phyloP scores from a whole-genome alignment of 2,888 invertebrate species.

The Ormyrus nitidulus region DNA sequence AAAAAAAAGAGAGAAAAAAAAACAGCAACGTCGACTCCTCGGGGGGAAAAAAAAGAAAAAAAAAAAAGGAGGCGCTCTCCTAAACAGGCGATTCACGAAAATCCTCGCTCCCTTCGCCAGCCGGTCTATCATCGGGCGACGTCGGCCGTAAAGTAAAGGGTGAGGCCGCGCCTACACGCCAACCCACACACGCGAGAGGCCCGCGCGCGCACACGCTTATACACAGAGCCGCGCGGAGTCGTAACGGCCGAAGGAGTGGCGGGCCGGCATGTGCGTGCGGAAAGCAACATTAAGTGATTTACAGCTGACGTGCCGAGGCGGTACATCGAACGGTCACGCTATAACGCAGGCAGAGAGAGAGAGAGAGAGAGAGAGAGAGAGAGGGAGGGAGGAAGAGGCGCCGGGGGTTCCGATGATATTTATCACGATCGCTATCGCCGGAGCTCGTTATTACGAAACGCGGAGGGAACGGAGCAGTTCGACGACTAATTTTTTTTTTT shows the following conservation, averaged over 20 bases:
- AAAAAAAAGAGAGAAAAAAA: no score
- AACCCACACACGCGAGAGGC: background rate
- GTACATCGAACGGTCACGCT: slow-evolving; percentile 41
- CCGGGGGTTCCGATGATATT: slow-evolving; percentile 33
- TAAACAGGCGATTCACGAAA: no score
- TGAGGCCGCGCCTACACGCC: slow-evolving; percentile 9
- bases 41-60: no score
- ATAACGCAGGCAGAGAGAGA: slow-evolving; percentile 2
- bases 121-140: slow-evolving; percentile 11
- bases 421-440: slow-evolving; percentile 48
- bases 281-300: slow-evolving; percentile 58
- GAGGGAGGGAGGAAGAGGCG: background rate
- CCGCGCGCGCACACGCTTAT: background rate
- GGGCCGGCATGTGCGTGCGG: slow-evolving; percentile 41
- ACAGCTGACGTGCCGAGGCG: slow-evolving; percentile 48
- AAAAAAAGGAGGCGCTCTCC: no score
- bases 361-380: background rate
- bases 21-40: no score
- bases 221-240: background rate
- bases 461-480: slow-evolving; percentile 1
- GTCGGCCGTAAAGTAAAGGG: slow-evolving; percentile 33
- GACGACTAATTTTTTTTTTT: slow-evolving; percentile 25
- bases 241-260: slow-evolving; percentile 26
- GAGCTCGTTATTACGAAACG: slow-evolving; percentile 43
- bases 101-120: background rate